Evolutionary conservation across 2,888 invertebrate species (phyloP), one percentile per base, ranked within the genome.

Genomic region (Lasioglossum malachurum): DNA sequence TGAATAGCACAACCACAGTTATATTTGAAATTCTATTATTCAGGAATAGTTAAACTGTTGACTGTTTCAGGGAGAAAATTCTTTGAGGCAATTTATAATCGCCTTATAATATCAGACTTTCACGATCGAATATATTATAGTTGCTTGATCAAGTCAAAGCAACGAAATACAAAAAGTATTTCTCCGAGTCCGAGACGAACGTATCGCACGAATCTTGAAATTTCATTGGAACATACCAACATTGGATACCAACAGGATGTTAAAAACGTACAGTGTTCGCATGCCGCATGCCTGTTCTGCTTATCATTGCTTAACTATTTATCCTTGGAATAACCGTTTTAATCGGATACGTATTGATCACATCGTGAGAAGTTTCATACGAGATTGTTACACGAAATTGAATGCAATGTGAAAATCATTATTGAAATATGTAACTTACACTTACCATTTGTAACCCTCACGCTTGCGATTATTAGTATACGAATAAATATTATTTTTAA

Each of bases 311-410:
- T 60, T 10, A 81, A 46, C 31, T 77, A 81, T 81, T 77, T 81
- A 76, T 72, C 81, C 81, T 81, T 81, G 81, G 69, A 69, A 72
- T 19, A 80, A 53, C 49, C 19, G 71, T 71, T 27, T 41, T 53
- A 69, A 41, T 38, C 35, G 72, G 71, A 72, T 81, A 72, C 72
- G 38, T 60, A 72, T 67, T 27, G 64, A 80, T 75, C 23, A 27
- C 38, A 69, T 44, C 69, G 35, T 35, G 41, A 41, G 69, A 71
- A 83, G 16, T 16, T 46, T n/a, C 23, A 27, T 44, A 27, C 46
- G 14, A 27, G 64, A 64, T 64, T 31, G 4, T 64, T 19, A 31
- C 5, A 31, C n/a, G 27, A 73, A 23, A 31, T 38, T 31, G 35
- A 60, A 60, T 60, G 60, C 64, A 57, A 57, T 57, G n/a, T 57